Percentiles rank a stretch among this genome's conserved stretches.
These are phyloP conservation scores for Esox niger DNA, from an alignment of 2,113 vertebrate species.

Conservation along the genomic window DNA sequence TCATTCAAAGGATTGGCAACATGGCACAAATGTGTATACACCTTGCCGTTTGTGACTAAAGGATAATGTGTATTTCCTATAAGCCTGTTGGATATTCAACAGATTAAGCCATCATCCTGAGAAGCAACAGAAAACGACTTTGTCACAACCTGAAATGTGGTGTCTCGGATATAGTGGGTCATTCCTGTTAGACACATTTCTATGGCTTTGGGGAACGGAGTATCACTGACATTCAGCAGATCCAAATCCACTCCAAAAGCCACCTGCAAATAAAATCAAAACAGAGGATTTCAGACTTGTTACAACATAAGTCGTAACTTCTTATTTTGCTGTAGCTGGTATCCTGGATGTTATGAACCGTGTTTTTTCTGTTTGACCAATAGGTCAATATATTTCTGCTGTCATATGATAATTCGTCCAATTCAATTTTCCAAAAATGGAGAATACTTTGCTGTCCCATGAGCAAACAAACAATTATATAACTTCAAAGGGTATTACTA, in stretches of 20 bases:
- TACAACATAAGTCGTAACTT: not conserved
- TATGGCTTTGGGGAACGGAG: slow-evolving; percentile 76
- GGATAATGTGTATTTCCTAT: too few species aligned
- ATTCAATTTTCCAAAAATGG: too few species aligned
- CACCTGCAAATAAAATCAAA: slow-evolving; percentile 60
- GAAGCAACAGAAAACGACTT: slow-evolving; percentile 17
- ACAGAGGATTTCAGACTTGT: not conserved
- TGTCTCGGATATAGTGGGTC: slow-evolving; percentile 48
- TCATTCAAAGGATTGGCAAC: not conserved
- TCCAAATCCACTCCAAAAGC: slow-evolving; percentile 87
- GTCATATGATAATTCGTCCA: too few species aligned
- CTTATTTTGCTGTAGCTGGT: not conserved
- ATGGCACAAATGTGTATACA: too few species aligned
- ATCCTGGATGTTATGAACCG: too few species aligned
- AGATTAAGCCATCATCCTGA: too few species aligned
- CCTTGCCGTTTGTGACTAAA: not conserved
- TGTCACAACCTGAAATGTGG: slow-evolving; percentile 55
- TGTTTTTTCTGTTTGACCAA: too few species aligned
- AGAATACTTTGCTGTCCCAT: too few species aligned
- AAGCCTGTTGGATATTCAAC: too few species aligned
- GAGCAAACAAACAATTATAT: too few species aligned
- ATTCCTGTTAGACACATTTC: slow-evolving; percentile 76
- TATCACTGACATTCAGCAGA: slow-evolving; percentile 59
- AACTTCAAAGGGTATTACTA: too few species aligned
- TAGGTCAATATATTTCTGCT: too few species aligned